A percentile compares a stretch with the other conserved stretches of the same genome.
Evolutionary conservation across 2,888 invertebrate genomes (phyloP).

Genomic region (Melieria omissa): DNA sequence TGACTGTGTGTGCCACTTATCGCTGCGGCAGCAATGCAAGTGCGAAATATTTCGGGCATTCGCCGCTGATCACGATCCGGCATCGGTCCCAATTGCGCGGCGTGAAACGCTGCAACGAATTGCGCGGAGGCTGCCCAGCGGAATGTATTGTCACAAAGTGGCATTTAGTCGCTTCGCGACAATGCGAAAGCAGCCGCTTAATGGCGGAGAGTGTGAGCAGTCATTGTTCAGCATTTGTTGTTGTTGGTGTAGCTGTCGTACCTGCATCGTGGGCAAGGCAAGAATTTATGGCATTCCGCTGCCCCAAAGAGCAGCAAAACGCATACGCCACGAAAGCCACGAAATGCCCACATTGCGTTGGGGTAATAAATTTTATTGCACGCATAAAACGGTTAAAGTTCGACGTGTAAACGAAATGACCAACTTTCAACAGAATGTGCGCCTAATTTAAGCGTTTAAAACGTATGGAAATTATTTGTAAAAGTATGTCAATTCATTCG

Average conservation of each 20-base stretch:
- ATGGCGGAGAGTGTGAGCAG: constrained; percentile 17
- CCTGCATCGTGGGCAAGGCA: constrained; percentile 39
- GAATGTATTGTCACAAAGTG: constrained; percentile 30
- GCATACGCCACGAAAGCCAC: no score
- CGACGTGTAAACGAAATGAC: no score
- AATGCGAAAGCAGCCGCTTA: not conserved
- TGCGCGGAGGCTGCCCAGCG: not conserved
- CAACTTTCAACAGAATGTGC: no score
- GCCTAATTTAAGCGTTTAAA: no score
- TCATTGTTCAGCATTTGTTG: constrained; percentile 30
- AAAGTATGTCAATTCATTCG: no score
- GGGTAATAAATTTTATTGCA: no score
- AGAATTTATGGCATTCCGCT: constrained; percentile 59
- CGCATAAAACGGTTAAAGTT: no score
- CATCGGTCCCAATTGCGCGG: no score
- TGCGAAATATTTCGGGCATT: constrained; percentile 30
- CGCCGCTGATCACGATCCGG: constrained; percentile 23
- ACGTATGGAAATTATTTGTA: no score
- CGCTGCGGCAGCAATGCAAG: constrained; percentile 26
- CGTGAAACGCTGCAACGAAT: not conserved
- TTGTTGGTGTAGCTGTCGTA: no score
- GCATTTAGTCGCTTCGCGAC: constrained; percentile 28
- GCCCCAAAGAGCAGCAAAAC: constrained; percentile 40
- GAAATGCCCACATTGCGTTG: no score
- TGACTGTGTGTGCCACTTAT: constrained; percentile 24